phyloP scores from a whole-genome alignment of 2,888 invertebrate genomes.

The Cordilura impudica region DNA sequence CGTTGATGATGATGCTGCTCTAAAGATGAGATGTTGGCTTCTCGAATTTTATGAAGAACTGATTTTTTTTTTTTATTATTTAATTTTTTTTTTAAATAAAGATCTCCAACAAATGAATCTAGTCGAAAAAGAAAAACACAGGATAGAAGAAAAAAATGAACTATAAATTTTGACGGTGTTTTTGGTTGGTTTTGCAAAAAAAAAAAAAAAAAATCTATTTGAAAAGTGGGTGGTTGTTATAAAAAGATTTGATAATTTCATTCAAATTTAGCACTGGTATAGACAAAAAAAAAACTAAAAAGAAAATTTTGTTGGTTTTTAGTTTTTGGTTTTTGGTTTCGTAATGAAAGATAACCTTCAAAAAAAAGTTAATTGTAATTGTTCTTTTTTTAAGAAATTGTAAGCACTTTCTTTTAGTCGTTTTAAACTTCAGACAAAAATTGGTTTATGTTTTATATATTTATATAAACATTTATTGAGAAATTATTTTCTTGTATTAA shows the following conservation, averaged over 20 bases:
- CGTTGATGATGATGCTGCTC: constrained; percentile 16
- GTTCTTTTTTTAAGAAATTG: constrained; percentile 5
- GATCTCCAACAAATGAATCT: constrained; percentile 51
- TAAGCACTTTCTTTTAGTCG: constrained; percentile 11
- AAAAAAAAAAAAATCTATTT: neutral
- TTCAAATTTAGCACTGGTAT: constrained; percentile 30
- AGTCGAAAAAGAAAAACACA: constrained; percentile 23
- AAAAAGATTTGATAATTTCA: constrained; percentile 48
- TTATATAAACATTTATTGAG: no score
- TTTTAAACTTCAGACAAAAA: neutral
- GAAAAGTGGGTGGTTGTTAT: constrained; percentile 52
- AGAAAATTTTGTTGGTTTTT: constrained; percentile 22
- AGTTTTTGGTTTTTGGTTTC: constrained; percentile 61
- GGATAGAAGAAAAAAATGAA: constrained; percentile 11
- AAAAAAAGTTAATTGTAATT: constrained; percentile 41
- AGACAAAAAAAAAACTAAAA: no score
- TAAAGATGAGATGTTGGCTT: constrained; percentile 39
- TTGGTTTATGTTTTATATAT: neutral
- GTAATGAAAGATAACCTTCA: constrained; percentile 57
- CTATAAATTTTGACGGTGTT: constrained; percentile 9
- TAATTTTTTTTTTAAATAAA: constrained; percentile 31
- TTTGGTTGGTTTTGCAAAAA: constrained; percentile 33
- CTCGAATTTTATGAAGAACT: constrained; percentile 18
- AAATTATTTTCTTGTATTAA: no score
- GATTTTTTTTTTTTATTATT: constrained; percentile 2